Evolutionary conservation across 1,140 invertebrate species (phyloP).

Genomic region (Scaptomyza graminum): DNA sequence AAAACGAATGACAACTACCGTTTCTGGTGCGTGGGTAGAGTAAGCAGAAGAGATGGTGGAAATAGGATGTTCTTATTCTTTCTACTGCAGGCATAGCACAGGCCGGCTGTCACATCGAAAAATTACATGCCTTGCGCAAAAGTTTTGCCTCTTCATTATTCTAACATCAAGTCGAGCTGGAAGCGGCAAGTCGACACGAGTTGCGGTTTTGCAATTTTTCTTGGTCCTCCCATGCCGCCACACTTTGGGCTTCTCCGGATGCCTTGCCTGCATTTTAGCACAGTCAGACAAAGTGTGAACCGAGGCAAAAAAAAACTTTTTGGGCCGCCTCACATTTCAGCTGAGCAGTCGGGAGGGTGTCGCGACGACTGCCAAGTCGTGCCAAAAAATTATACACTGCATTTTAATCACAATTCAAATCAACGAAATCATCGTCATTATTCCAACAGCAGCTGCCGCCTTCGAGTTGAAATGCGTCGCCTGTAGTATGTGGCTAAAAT

Average conservation of each 20-base stretch:
- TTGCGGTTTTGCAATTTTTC: constrained; percentile 82
- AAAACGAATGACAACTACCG: constrained; percentile 82
- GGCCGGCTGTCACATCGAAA: constrained; percentile 80
- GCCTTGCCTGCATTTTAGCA: constrained; percentile 53
- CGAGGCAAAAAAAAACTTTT: constrained; percentile 69
- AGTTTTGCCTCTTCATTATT: constrained; percentile 83
- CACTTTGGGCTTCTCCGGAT: neutral
- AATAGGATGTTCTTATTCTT: neutral
- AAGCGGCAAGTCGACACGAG: constrained; percentile 67
- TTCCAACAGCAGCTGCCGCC: constrained; percentile 62
- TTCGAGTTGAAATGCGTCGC: constrained; percentile 37
- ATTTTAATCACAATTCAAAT: constrained; percentile 83
- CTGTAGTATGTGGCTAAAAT: constrained; percentile 7
- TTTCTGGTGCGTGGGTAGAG: constrained; percentile 45
- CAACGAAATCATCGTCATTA: constrained; percentile 79
- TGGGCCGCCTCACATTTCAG: constrained; percentile 55
- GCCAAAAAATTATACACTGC: constrained; percentile 76
- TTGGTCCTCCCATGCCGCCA: constrained; percentile 44
- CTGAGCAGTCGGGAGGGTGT: constrained; percentile 34
- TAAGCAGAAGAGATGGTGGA: neutral
- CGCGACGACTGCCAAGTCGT: constrained; percentile 26
- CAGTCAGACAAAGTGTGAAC: constrained; percentile 72
- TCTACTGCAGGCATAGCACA: constrained; percentile 13
- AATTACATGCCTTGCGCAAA: constrained; percentile 83
- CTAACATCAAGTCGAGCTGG: constrained; percentile 73